Evolutionary conservation across 1,140 invertebrate species (phyloP).

Genomic region (Bactericera cockerelli): DNA sequence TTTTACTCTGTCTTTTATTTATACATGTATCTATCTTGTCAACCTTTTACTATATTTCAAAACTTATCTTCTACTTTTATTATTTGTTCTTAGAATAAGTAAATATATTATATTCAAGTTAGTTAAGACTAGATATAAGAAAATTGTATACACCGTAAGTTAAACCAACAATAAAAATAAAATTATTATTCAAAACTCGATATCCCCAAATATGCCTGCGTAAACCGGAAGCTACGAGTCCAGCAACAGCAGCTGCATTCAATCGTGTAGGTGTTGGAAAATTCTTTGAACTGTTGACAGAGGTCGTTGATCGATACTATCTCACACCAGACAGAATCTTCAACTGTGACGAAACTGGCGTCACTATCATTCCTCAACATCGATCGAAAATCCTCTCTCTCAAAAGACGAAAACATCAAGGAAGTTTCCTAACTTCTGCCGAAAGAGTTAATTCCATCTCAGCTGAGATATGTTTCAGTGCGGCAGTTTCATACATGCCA

Average conservation of each 20-base stretch:
- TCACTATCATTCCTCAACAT: too few relatives aligned
- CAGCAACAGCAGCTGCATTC: conserved; percentile 29
- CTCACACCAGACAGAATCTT: not conserved
- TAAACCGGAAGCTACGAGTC: conserved; percentile 29
- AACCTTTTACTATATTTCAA: too few relatives aligned
- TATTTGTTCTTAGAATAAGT: too few relatives aligned
- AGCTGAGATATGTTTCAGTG: not conserved
- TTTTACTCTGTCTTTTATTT: too few relatives aligned
- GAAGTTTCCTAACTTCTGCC: not conserved
- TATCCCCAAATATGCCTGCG: conserved; percentile 26
- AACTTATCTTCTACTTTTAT: too few relatives aligned
- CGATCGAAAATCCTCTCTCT: not conserved
- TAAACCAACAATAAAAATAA: too few relatives aligned
- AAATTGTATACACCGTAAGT: too few relatives aligned
- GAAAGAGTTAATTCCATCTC: not conserved
- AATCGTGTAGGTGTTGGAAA: conserved; percentile 25
- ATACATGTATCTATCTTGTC: too few relatives aligned
- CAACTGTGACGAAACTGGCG: not conserved
- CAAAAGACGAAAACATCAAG: not conserved
- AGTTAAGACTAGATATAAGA: too few relatives aligned
- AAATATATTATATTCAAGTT: too few relatives aligned
- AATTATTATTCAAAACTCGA: conserved; percentile 15
- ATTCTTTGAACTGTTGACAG: conserved; percentile 23
- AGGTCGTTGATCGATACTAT: not conserved
- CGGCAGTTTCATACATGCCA: too few relatives aligned